phyloP scores from a whole-genome alignment of 2,113 vertebrate genomes.

The Glaucidium brasilianum region DNA sequence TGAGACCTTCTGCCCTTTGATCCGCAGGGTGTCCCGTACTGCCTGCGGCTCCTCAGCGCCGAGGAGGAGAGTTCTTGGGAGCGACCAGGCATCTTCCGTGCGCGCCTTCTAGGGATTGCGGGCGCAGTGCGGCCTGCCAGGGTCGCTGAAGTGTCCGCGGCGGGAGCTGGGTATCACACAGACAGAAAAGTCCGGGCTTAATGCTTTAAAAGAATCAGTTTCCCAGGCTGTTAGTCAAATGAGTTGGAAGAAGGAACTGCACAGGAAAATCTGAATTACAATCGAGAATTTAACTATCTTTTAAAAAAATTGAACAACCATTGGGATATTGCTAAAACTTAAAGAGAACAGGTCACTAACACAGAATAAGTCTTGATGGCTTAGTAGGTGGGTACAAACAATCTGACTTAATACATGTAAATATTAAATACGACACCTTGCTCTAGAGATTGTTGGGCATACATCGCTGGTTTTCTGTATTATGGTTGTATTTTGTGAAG shows the following conservation, averaged over 20 bases:
- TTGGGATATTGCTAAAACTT: not conserved
- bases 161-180: accelerated
- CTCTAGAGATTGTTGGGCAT: not conserved
- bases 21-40: not conserved
- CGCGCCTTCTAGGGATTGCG: accelerated
- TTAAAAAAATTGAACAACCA: not conserved
- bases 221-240: not conserved
- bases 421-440: not conserved
- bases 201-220: not conserved
- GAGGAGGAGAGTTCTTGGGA: not conserved
- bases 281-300: not conserved
- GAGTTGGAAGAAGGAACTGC: not conserved
- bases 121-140: not conserved
- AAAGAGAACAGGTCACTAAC: not conserved
- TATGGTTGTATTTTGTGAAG: not conserved
- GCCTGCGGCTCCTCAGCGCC: too few relatives aligned
- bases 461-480: not conserved
- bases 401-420: not conserved
- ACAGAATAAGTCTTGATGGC: not conserved
- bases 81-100: accelerated
- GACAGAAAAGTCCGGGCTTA: not conserved
- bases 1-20: accelerated
- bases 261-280: not conserved
- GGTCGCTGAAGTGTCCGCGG: accelerated
- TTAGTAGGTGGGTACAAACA: not conserved